Conservation (phyloP, 2,888 invertebrate genomes). For the Xestia rhomboidea region DNA sequence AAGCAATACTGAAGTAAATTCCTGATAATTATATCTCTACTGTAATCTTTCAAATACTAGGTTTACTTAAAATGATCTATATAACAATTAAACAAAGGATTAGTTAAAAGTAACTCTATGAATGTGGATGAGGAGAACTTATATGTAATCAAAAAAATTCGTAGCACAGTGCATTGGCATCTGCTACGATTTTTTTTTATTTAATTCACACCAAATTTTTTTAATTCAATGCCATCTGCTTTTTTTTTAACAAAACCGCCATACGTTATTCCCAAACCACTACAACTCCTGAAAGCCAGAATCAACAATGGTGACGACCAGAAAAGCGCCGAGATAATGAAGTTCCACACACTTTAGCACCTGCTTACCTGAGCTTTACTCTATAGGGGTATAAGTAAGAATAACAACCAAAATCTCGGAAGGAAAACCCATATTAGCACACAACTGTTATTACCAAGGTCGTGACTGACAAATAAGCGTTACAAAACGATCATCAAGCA, state of each 20-base stretch:
- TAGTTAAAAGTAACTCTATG: neutral
- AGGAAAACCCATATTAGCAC: constrained; percentile 36
- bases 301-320: too few species aligned
- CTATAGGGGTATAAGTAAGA: neutral
- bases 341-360: neutral
- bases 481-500: constrained; percentile 63
- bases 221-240: too few species aligned
- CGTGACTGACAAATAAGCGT: constrained; percentile 42
- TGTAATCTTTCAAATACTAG: neutral
- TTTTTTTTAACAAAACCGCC: too few species aligned
- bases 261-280: too few species aligned
- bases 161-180: too few species aligned
- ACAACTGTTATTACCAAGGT: constrained; percentile 46
- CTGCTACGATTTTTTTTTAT: too few species aligned
- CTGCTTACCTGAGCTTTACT: neutral
- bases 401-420: neutral
- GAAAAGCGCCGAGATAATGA: too few species aligned
- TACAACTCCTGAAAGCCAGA: too few species aligned
- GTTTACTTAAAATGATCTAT: neutral
- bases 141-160: too few species aligned
- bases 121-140: neutral
- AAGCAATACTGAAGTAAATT: neutral
- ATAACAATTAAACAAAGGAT: neutral
- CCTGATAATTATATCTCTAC: neutral
- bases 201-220: too few species aligned